These are phyloP conservation scores for Drosophila sp. DNA, from an alignment of 1,140 invertebrate species.

Conservation along the genomic window DNA sequence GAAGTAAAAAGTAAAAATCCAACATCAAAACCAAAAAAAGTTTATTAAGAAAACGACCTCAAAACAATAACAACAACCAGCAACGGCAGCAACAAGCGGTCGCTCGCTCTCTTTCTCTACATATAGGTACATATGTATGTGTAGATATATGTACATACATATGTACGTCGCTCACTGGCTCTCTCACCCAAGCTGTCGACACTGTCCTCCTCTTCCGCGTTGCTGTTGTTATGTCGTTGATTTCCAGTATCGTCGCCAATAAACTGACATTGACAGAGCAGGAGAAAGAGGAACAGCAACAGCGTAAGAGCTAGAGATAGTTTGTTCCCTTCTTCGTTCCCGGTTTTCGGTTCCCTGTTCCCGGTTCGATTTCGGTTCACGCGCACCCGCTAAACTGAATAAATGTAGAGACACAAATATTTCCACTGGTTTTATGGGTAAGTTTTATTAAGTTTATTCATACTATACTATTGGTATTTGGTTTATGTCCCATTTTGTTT, in stretches of 20 bases:
- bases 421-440: slow-evolving; percentile 10
- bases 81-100: slow-evolving; percentile 11
- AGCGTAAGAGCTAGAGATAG: slow-evolving; percentile 1
- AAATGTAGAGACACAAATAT: slow-evolving; percentile 11
- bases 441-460: slow-evolving; percentile 1
- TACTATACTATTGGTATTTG: neutral
- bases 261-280: slow-evolving; percentile 37
- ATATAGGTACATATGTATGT: neutral
- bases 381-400: slow-evolving; percentile 11
- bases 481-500: neutral
- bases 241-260: slow-evolving; percentile 29
- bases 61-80: slow-evolving; percentile 39
- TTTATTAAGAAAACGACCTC: slow-evolving; percentile 32
- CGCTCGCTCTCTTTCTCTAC: neutral
- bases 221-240: slow-evolving; percentile 39
- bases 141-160: too few species aligned
- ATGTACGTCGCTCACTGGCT: neutral
- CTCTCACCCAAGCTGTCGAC: neutral
- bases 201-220: slow-evolving; percentile 6
- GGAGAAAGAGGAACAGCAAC: neutral
- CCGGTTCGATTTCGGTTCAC: slow-evolving; percentile 7
- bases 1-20: slow-evolving; percentile 21
- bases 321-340: neutral
- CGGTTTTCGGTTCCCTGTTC: neutral
- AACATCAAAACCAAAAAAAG: slow-evolving; percentile 11